These are phyloP conservation scores for Machimus rusticus DNA, from an alignment of 2,888 invertebrate genomes.

Conservation along the genomic window DNA sequence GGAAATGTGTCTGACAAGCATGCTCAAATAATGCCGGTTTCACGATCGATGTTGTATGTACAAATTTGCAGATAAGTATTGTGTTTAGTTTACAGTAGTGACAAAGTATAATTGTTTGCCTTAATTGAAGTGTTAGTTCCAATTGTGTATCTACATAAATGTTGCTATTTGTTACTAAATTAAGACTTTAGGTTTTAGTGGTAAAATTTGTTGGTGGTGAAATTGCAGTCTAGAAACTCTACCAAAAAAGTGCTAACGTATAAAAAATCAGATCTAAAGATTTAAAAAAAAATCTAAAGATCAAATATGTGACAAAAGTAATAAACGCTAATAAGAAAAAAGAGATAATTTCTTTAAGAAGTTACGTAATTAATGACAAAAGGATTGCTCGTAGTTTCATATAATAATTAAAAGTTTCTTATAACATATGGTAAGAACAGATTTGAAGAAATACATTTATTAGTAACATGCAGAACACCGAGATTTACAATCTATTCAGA, in stretches of 20 bases:
- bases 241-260: not conserved
- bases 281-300: too few species aligned
- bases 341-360: not conserved
- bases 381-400: too few species aligned
- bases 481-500: too few species aligned
- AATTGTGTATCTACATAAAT: not conserved
- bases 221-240: not conserved
- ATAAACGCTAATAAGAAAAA: not conserved
- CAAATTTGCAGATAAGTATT: not conserved
- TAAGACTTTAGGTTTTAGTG: not conserved
- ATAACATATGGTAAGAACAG: too few species aligned
- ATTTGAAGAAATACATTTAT: too few species aligned
- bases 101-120: not conserved
- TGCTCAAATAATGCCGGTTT: conserved; percentile 17
- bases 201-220: not conserved
- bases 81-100: not conserved
- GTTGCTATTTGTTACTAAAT: not conserved
- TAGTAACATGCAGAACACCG: too few species aligned
- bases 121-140: not conserved
- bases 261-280: too few species aligned
- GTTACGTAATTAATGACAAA: not conserved
- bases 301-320: not conserved
- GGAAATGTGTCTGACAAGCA: not conserved
- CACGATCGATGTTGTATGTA: not conserved
- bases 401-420: too few species aligned